Percentiles rank a stretch among this genome's conserved stretches.
phyloP scores from a whole-genome alignment of 2,888 invertebrate species.

The Ommatoiulus sabulosus region DNA sequence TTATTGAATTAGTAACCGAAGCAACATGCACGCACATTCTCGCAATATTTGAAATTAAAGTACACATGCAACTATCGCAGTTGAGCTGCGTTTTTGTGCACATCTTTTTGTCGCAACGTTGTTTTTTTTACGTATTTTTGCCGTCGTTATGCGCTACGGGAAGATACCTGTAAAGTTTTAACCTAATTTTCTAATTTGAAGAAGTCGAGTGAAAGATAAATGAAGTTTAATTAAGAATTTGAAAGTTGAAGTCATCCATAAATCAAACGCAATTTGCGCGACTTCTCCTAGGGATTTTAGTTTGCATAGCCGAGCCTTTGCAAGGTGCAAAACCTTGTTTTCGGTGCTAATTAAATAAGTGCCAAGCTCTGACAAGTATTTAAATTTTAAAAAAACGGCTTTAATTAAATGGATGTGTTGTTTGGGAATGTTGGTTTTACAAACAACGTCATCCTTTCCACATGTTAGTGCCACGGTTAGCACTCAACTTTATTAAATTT shows the following conservation, averaged over 20 bases:
- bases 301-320: neutral
- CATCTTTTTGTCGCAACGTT: neutral
- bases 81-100: neutral
- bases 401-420: conserved; percentile 12
- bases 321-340: neutral
- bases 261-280: neutral
- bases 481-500: neutral
- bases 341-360: neutral
- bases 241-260: neutral
- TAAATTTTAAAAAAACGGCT: neutral
- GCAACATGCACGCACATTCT: neutral
- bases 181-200: neutral
- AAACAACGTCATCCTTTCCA: neutral
- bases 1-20: conserved; percentile 15
- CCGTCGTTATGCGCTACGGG: neutral
- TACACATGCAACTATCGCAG: neutral
- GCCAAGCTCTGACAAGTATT: neutral
- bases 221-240: neutral
- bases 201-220: neutral
- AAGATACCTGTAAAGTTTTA: neutral
- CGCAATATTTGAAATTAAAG: neutral
- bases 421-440: neutral
- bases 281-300: neutral
- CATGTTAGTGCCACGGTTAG: too few relatives aligned
- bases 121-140: neutral